Evolutionary conservation across 2,113 vertebrate genomes (phyloP), one percentile per base, ranked within the genome.

Genomic region (Hystrix brachyura): DNA sequence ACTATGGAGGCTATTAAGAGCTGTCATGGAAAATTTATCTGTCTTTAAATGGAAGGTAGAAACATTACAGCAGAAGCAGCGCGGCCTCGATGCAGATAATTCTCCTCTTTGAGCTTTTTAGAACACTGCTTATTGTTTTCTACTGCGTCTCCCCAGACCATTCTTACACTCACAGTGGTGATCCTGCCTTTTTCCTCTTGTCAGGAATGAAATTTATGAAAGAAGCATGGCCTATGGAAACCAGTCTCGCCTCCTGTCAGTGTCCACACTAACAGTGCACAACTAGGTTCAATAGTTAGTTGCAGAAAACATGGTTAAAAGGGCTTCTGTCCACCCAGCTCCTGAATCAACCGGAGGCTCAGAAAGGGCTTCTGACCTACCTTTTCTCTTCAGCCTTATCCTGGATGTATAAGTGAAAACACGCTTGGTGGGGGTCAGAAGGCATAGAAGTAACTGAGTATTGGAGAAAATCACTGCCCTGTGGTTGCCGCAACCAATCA

Each of bases 21-120:
- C 97, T 98, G 97, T 98, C 98, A 95, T 3, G 74, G 97, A 97
- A 94, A 98, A 98, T 98, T 98, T 98, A 98, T 98, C 96, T 98
- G 82, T 95, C 96, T 98, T 98, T 98, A 97, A 98, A 96, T 94
- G 86, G 94, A 98, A 96, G 71, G 95, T 94, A 93, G 97, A 96
- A 96, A 79, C 94, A 93, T 94, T 94, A 62, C 1, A 1, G 25
- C 59, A 94, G 93, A 87, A 94, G 32, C 86, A 60, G 62, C 65
- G 12, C 43, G 46, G 38, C 69, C 97, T 98, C 72, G 0, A 92
- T 96, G 38, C 80, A 91, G 96, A 87, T 98, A 98, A 96, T 98
- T 98, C 95, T 98, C 76, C 46, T 95, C 97, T 97, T 95, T 76
- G 92, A 97, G 94, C 95, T 90, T 97, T 98, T 97, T 94, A 94